Evolutionary conservation across 2,113 vertebrate genomes (phyloP).

Genomic region (Saguinus midas): DNA sequence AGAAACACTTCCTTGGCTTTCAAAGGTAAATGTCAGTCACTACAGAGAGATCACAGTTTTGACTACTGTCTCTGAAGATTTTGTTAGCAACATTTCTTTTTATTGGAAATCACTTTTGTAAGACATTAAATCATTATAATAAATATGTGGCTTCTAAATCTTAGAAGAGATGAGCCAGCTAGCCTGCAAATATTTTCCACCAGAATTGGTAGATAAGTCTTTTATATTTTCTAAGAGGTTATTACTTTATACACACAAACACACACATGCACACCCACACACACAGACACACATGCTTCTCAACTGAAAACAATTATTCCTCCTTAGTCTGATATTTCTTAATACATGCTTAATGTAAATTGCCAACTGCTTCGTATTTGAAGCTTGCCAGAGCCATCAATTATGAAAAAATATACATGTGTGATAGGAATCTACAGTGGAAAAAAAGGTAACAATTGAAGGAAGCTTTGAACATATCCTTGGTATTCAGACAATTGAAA

Average conservation of each 20-base stretch:
- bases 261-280: too few relatives aligned
- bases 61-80: neutral
- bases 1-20: slow-evolving; percentile 47
- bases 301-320: neutral
- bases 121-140: slow-evolving; percentile 37
- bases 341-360: neutral
- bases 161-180: neutral
- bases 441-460: neutral
- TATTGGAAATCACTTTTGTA: neutral
- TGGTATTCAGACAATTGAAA: neutral
- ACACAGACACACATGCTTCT: neutral
- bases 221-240: neutral
- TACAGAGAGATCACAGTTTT: neutral
- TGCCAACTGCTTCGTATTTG: neutral
- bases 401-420: neutral
- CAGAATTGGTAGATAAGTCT: neutral
- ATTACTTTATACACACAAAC: neutral
- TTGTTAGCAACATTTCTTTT: neutral
- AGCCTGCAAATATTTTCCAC: neutral
- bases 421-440: neutral
- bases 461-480: neutral
- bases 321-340: neutral
- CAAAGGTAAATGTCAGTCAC: slow-evolving; percentile 32
- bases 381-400: neutral
- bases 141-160: neutral